Base-by-base conservation (phyloP, 2,797 vertebrate genomes). In the Anguilla obscura region DNA sequence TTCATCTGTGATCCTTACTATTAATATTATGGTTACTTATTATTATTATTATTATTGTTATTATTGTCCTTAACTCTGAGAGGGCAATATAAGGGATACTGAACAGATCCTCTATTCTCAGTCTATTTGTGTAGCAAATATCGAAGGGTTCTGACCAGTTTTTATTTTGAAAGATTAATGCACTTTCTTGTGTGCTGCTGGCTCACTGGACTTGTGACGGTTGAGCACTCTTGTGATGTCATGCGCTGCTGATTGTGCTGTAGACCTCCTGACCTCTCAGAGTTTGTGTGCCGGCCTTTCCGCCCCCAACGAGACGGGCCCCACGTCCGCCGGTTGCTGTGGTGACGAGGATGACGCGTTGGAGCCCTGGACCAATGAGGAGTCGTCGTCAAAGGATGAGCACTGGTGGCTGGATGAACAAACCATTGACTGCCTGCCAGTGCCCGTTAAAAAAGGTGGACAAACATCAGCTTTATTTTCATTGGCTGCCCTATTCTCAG, bases 391-490 rank as follows among this genome's bases (percentile, higher is more conserved):
- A 8, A 93, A 85, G 88, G 95, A 94, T 9, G 93, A 93, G 30
- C 91, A 96, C 69, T 97, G 96, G 95, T 96, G 97, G 91, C 87
- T 97, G 93, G 97, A 99, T 3, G 93, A 96, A 58, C 90, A 94
- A 48, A 91, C 96, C 33, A 93, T 96, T 85, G 91, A 95, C 71
- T 94, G 86, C 24, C 90, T 98, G 9, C 96, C 97, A 0, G 95
- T 95, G 0, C 88, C 90, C 2, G 95, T 99, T 86, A 94, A 92
- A 71, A 95, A 93, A 96, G 97, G 98, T 99, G 92, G 84, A 14
- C 69, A 71, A 27, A 30, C 1, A 8, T 71, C 10, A 9, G 9
- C 60, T 66, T 24, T 66, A 27, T 66, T 66, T n/a, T 66, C 10
- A 71, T 71, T 71, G 69, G 69, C 69, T 71, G 69, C 2, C 4